These are phyloP conservation scores for Enteromius treurensis DNA, from an alignment of 2,797 vertebrate species.

Conservation along the genomic window DNA sequence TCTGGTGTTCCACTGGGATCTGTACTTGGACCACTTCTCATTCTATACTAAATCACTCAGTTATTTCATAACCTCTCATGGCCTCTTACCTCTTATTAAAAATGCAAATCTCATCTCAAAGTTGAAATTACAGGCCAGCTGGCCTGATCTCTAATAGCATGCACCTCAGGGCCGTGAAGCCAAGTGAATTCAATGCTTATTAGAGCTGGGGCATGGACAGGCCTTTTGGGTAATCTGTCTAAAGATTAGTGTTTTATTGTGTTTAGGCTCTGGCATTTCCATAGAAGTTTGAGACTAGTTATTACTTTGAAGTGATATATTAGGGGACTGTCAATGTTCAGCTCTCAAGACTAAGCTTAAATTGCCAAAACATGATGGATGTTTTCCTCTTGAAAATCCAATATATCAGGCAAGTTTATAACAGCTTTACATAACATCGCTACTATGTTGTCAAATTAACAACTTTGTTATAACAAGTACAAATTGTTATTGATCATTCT, in stretches of 20 bases:
- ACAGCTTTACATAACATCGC: neutral
- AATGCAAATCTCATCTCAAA: constrained; percentile 42
- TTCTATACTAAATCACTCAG: constrained; percentile 20
- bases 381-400: neutral
- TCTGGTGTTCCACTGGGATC: constrained; percentile 5
- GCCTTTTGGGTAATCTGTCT: constrained; percentile 20
- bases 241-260: constrained; percentile 15
- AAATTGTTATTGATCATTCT: neutral
- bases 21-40: constrained; percentile 13
- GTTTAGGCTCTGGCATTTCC: constrained; percentile 13
- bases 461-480: neutral
- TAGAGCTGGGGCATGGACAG: constrained; percentile 4
- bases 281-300: neutral
- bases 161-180: constrained; percentile 2
- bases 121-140: constrained; percentile 32
- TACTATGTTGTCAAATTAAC: neutral
- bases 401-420: neutral
- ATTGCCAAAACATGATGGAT: neutral
- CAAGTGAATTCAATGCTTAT: constrained; percentile 26
- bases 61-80: constrained; percentile 28
- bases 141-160: constrained; percentile 12
- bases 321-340: neutral
- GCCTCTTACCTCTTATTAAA: constrained; percentile 38
- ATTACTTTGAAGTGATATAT: constrained; percentile 11
- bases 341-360: neutral